Conservation (phyloP, 1,140 invertebrate genomes). For the Neotoxoptera formosana region DNA sequence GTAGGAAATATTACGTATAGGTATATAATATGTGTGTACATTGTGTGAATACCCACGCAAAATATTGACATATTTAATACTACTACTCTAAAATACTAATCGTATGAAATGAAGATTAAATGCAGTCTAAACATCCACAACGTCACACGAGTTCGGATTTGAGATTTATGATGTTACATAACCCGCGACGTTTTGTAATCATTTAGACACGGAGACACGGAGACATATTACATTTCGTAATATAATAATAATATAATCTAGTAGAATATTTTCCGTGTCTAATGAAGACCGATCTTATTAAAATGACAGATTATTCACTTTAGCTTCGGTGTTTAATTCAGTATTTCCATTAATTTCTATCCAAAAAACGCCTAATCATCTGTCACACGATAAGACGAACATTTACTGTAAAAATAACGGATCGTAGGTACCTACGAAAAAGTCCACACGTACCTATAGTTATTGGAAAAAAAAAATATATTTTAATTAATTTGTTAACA, state of each 20-base stretch:
- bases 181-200: neutral
- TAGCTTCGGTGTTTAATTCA: neutral
- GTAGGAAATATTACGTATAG: neutral
- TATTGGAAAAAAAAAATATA: neutral
- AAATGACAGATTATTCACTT: neutral
- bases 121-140: neutral
- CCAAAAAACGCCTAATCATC: neutral
- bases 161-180: neutral
- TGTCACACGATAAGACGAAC: neutral
- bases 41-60: neutral
- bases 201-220: neutral
- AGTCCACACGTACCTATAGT: neutral
- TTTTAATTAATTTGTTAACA: neutral
- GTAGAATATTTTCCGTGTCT: neutral
- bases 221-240: neutral
- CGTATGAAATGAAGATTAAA: neutral
- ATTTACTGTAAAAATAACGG: conserved; percentile 1
- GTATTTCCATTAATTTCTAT: neutral
- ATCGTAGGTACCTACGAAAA: neutral
- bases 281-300: neutral
- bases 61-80: neutral
- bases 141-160: neutral
- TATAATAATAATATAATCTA: neutral
- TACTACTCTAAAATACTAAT: neutral
- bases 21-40: neutral